Base-by-base conservation (phyloP, 1,140 invertebrate genomes). In the Zaprionus lachaisei region DNA sequence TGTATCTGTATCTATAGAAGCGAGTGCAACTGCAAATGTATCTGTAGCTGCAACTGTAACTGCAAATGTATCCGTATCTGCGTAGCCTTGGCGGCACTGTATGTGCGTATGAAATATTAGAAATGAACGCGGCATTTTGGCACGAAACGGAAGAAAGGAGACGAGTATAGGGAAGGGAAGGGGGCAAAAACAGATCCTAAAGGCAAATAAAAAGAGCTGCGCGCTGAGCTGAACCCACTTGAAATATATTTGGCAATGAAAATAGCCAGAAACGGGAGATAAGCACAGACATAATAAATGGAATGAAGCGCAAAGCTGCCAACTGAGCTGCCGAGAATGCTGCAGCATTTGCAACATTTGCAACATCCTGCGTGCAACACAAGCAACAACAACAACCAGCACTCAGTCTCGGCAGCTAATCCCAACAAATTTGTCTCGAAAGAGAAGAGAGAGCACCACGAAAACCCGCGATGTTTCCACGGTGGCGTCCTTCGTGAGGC, bases 241-340 rank as follows among this genome's bases (percentile, higher is more conserved):
- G 84, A 87, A 90, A 87, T 87, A 85, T 85, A 81, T 87, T 84
- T 84, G 81, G 84, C 84, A 89, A 83, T 89, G 74, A 83, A 87
- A 89, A 81, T 76, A 72, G 71, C 60, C 70, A 61, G 61, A 75
- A 58, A 66, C 15, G 34, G 58, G 31, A 80, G 69, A 72, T 79
- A 72, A 79, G 63, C 41, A 62, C 63, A 74, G 70, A 78, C 75
- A 87, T 86, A 86, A 86, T 86, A 86, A 87, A 87, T 89, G 80
- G 84, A 79, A 83, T 80, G 73, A 80, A 83, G 82, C 81, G 81
- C 81, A 84, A 72, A 72, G 75, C 79, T 79, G 77, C 57, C 41
- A 68, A 49, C 49, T 81, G 83, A 72, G 70, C 79, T 66, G 76
- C 82, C 82, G 76, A 72, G 38, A 77, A 86, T 87, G 80, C 73